Percentiles rank a stretch among this genome's conserved stretches.
Evolutionary conservation across 2,797 vertebrate species (phyloP).

Genomic region (Lindbergichthys nudifrons): DNA sequence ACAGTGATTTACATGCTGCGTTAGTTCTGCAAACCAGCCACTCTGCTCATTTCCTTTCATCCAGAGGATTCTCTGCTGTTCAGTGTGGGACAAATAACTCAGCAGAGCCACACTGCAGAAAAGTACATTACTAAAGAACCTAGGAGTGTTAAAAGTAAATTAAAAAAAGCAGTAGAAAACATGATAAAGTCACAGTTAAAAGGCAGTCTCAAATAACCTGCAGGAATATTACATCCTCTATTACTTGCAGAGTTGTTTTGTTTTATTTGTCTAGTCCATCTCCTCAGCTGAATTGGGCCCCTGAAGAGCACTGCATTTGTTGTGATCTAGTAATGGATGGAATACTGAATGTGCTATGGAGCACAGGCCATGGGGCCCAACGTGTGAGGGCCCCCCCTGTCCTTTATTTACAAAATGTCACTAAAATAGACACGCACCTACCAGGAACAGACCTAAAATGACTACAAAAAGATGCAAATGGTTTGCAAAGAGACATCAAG

Average conservation of each 20-base stretch:
- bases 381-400: too few species aligned
- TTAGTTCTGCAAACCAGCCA: conserved; percentile 27
- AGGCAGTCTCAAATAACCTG: not conserved
- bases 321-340: not conserved
- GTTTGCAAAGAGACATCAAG: too few species aligned
- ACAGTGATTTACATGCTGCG: not conserved
- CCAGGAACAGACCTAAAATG: too few species aligned
- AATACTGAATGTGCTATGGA: too few species aligned
- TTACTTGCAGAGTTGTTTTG: not conserved
- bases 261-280: not conserved
- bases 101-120: not conserved
- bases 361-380: too few species aligned
- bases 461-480: too few species aligned
- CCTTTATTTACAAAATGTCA: too few species aligned
- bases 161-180: not conserved
- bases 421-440: too few species aligned
- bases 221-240: not conserved
- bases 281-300: too few species aligned
- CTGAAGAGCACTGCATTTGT: not conserved
- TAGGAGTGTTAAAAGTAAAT: not conserved
- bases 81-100: conserved; percentile 9
- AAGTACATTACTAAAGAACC: not conserved
- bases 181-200: not conserved
- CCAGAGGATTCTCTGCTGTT: conserved; percentile 15
- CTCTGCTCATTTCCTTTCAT: conserved; percentile 37